Conservation (phyloP, 2,888 invertebrate genomes). For the Cryptophagus acutangulus region DNA sequence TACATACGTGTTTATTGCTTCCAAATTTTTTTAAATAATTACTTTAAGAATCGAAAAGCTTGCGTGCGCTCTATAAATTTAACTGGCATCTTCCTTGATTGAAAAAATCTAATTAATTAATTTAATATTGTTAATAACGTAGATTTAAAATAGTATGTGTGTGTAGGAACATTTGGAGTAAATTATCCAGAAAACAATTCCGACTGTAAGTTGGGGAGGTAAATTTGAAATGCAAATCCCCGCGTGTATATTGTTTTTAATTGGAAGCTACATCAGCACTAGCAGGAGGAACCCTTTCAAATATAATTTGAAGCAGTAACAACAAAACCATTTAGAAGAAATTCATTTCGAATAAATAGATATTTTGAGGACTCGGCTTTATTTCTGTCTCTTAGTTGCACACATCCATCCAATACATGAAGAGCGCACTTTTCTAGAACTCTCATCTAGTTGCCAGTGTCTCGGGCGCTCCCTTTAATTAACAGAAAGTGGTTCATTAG, state of each 20-base stretch:
- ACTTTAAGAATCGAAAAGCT: too few species aligned
- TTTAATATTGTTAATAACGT: too few species aligned
- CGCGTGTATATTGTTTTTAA: slow-evolving; percentile 35
- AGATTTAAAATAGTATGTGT: too few species aligned
- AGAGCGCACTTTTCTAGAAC: slow-evolving; percentile 41
- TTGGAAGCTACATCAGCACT: slow-evolving; percentile 31
- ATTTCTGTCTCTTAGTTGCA: neutral
- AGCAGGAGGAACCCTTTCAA: too few species aligned
- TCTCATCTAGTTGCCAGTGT: slow-evolving; percentile 44
- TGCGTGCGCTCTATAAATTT: too few species aligned
- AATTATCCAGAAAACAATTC: slow-evolving; percentile 20
- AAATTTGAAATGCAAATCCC: slow-evolving; percentile 34
- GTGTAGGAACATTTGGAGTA: neutral
- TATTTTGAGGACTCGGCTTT: slow-evolving; percentile 5
- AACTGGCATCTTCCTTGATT: too few species aligned
- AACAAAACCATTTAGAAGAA: too few species aligned
- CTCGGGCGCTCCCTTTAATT: slow-evolving; percentile 65
- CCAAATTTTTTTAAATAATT: too few species aligned
- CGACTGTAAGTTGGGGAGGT: slow-evolving; percentile 24
- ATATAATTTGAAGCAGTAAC: too few species aligned
- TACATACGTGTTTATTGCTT: too few species aligned
- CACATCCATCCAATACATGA: slow-evolving; percentile 11
- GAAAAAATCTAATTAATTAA: too few species aligned
- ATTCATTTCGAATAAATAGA: too few species aligned
- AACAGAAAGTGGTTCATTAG: slow-evolving; percentile 88